Base-by-base conservation (phyloP, 2,113 vertebrate genomes). In the Esox niger region DNA sequence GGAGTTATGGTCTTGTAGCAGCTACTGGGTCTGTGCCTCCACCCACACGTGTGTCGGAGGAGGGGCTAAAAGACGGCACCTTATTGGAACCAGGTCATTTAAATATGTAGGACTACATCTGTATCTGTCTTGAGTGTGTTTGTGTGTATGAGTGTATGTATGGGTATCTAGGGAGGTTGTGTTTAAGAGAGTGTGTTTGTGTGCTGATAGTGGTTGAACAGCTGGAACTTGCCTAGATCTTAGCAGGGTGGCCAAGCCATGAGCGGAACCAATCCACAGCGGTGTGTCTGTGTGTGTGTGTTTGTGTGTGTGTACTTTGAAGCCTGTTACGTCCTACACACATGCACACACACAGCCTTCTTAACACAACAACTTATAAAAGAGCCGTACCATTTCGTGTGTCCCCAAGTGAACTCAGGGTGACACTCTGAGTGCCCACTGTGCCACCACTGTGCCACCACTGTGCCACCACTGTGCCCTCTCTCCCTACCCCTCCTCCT, bases 281-380 rank as follows among this genome's bases (percentile, higher is more conserved):
- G 1, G 26, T 29, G 49, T 43, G 52, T 55, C 46, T 70, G 61
- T 21, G 26, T 62, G 47, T 26, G 68, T 55, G 46, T 25, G 30
- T 26, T 21, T 23, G 29, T 49, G 1, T 38, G 32, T 46, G 61
- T 46, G 62, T 64, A n/a, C n/a, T n/a, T n/a, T n/a, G n/a, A n/a
- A 43, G 38, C 11, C 38, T 15, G 15, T 15, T 15, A 15, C 1
- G 38, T 4, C 59, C 6, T 1, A 33, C 59, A 33, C 59, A 26
- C 38, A 33, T 27, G 38, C 6, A 70, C 5, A 47, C 4, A 25
- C n/a, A n/a, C n/a, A n/a, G n/a, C 30, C 60, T 2, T 29, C 59
- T 23, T 2, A 59, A 23, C 21, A 32, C 29, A 59, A 25, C 57
- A 23, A 63, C 29, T 54, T 54, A 2, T 21, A 54, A 54, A 54